Base-by-base conservation (phyloP, 2,113 vertebrate genomes). In the Oryzias woworae region DNA sequence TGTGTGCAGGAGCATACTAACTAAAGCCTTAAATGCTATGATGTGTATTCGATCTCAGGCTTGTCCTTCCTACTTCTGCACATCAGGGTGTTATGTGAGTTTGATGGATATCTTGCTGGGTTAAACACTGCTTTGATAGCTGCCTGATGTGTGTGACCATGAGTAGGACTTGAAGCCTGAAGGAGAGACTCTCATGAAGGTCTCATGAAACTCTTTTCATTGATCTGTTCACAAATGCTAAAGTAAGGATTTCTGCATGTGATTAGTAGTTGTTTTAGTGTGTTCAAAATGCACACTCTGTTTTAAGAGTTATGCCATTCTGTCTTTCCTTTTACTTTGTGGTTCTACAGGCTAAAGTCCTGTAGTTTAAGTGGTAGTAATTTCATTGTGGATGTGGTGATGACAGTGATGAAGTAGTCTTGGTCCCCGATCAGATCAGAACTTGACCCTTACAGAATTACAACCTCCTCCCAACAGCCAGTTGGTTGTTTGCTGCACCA, bases 371-470 rank as follows among this genome's bases (percentile, higher is more conserved):
- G 76, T 73, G 78, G 53, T 62, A 53, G 81, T 85, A 87, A 88
- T 88, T 78, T 86, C 74, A 84, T 88, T 89, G 75, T 73, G 80
- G 83, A 84, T 75, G 81, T 80, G 75, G 76, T 66, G 84, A 71
- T 87, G 88, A 88, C 89, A 90, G 84, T 89, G 88, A 91, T 86
- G 77, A 90, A 90, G 83, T 85, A 84, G 75, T 77, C 61, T 10
- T 53, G 61, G 69, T 62, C 60, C 56, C 53, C 86, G 87, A 89
- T 90, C 76, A 70, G 75, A 88, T 90, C 87, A 86, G 65, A 64
- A 75, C 70, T 44, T 58, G 69, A 76, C 63, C 78, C 69, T 87
- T 78, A 89, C 81, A 73, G 68, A 78, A 87, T 88, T 88, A 88
- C 73, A 78, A 59, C 66, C 67, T 72, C 77, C 79, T 73, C 75